These are phyloP conservation scores for Leptestheria dahalacensis DNA, from an alignment of 1,140 invertebrate genomes.

Conservation along the genomic window DNA sequence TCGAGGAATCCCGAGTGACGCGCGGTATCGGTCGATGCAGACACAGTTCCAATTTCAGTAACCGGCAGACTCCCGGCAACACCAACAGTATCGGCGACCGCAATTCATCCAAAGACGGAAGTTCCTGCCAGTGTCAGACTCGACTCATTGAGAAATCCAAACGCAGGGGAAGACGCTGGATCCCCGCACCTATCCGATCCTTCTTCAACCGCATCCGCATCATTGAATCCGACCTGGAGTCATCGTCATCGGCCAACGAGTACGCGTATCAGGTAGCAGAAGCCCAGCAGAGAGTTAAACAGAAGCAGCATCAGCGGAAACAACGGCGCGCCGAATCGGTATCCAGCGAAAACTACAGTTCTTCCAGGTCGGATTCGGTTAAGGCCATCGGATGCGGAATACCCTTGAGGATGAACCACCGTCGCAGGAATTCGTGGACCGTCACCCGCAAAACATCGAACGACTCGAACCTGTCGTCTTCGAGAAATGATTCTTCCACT, in stretches of 20 bases:
- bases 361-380: conserved; percentile 57
- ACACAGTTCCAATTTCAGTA: conserved; percentile 76
- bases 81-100: conserved; percentile 64
- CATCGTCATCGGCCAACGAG: conserved; percentile 30
- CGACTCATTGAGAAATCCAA: conserved; percentile 35
- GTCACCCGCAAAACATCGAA: conserved; percentile 76
- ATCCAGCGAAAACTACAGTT: conserved; percentile 76
- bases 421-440: conserved; percentile 66
- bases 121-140: conserved; percentile 40
- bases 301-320: conserved; percentile 47
- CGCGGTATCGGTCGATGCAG: conserved; percentile 67
- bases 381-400: conserved; percentile 47
- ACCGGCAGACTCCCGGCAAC: conserved; percentile 70
- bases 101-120: conserved; percentile 48
- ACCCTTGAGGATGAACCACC: conserved; percentile 44
- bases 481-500: conserved; percentile 72
- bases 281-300: conserved; percentile 47
- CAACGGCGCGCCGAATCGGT: conserved; percentile 37
- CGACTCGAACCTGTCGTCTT: conserved; percentile 62
- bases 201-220: neutral
- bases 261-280: conserved; percentile 67
- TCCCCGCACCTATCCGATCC: neutral
- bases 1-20: conserved; percentile 80
- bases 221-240: conserved; percentile 9
- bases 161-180: neutral